Conservation (phyloP, 2,797 vertebrate genomes). For the Xerus rutilus region DNA sequence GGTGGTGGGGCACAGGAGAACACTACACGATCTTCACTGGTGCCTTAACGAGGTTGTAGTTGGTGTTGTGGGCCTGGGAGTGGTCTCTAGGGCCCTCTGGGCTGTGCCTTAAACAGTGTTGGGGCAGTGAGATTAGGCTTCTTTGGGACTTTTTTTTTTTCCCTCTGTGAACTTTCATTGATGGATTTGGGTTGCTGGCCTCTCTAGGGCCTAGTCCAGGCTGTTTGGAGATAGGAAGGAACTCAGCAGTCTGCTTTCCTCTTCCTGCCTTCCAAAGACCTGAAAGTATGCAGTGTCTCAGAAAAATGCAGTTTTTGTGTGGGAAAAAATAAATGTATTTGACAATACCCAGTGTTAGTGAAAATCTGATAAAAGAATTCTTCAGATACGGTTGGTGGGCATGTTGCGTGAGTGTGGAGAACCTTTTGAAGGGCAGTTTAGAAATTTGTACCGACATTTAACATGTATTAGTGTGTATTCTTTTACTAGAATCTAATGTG, state of each 20-base stretch:
- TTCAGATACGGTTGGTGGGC: not conserved
- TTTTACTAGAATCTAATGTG: not conserved
- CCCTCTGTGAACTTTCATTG: not conserved
- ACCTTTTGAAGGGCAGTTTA: not conserved
- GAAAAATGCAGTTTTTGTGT: not conserved
- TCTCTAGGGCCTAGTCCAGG: not conserved
- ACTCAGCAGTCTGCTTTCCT: not conserved
- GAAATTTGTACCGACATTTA: not conserved
- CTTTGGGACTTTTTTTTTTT: too few relatives aligned
- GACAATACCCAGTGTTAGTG: not conserved
- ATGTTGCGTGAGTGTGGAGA: not conserved
- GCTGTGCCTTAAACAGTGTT: not conserved
- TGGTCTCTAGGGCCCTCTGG: not conserved
- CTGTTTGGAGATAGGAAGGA: not conserved
- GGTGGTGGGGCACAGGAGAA: too few relatives aligned
- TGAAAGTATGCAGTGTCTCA: not conserved
- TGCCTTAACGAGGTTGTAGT: not conserved
- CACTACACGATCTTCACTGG: not conserved
- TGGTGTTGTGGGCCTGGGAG: accelerated
- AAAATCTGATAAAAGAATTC: not conserved
- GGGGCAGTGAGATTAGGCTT: not conserved
- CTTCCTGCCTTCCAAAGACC: not conserved
- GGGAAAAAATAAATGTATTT: not conserved
- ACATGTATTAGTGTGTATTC: not conserved
- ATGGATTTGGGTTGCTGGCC: not conserved